phyloP scores from a whole-genome alignment of 1,140 invertebrate species.

The Philaenus spumarius region DNA sequence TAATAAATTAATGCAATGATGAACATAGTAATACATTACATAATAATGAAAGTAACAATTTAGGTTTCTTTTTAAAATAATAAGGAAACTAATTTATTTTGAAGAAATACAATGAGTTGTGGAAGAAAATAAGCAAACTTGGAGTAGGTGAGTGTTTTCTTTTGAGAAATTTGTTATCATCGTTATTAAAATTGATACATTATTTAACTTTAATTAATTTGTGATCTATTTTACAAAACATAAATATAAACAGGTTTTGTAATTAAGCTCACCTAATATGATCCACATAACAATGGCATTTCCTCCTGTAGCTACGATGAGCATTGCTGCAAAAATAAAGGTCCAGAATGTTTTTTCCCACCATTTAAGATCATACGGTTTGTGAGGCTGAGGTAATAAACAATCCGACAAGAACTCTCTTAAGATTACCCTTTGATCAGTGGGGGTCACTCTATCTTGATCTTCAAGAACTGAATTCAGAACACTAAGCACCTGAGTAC shows the following conservation, averaged over 20 bases:
- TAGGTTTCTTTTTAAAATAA: too few relatives aligned
- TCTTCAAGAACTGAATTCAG: conserved; percentile 18
- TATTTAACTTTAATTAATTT: not conserved
- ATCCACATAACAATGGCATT: conserved; percentile 88
- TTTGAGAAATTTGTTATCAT: too few relatives aligned
- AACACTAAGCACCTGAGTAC: conserved; percentile 28
- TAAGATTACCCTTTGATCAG: conserved; percentile 25
- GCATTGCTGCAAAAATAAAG: conserved; percentile 61
- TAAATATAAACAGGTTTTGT: not conserved
- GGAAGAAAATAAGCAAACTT: not conserved
- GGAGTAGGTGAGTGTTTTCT: too few relatives aligned
- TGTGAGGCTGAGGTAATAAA: conserved; percentile 29
- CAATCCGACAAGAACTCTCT: conserved; percentile 33
- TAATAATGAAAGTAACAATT: too few relatives aligned
- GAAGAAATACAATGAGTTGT: too few relatives aligned
- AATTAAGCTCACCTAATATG: conserved; percentile 58
- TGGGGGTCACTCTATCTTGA: conserved; percentile 22
- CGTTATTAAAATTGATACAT: not conserved
- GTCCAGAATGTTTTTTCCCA: conserved; percentile 65
- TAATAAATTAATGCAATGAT: too few relatives aligned
- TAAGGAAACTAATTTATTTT: too few relatives aligned
- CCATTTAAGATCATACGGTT: conserved; percentile 41
- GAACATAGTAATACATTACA: too few relatives aligned
- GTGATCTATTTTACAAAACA: not conserved
- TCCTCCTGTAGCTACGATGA: conserved; percentile 68